Evolutionary conservation across 2,113 vertebrate species (phyloP).

Genomic region (Hippocampus mohnikei): DNA sequence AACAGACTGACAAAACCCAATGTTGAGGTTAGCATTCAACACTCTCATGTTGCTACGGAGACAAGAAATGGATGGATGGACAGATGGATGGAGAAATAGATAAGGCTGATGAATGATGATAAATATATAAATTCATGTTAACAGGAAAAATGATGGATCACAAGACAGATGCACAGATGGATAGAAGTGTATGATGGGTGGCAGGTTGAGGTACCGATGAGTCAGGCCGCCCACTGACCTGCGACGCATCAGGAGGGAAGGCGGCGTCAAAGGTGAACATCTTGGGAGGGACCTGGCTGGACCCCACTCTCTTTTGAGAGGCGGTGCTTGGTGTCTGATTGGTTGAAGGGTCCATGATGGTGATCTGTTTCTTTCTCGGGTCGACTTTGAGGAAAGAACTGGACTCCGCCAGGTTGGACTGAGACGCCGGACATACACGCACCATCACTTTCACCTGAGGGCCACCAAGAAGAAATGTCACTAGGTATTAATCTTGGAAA

Average conservation of each 20-base stretch:
- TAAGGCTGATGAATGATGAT: too few relatives aligned
- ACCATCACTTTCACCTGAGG: constrained; percentile 96
- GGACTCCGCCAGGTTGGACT: constrained; percentile 82
- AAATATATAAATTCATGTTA: too few relatives aligned
- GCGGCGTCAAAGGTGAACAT: constrained; percentile 97
- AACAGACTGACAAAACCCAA: neutral
- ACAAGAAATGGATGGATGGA: too few relatives aligned
- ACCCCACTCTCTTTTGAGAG: constrained; percentile 81
- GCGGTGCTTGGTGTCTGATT: constrained; percentile 76
- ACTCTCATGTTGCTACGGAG: neutral
- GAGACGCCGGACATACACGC: constrained; percentile 82
- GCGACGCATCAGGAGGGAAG: constrained; percentile 93
- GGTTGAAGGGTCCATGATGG: constrained; percentile 84
- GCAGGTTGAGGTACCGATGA: neutral
- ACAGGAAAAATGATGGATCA: too few relatives aligned
- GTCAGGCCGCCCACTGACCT: constrained; percentile 70
- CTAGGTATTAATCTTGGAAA: neutral
- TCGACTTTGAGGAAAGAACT: constrained; percentile 97
- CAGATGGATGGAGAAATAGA: too few relatives aligned
- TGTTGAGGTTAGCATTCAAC: neutral
- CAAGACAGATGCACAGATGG: constrained; percentile 6
- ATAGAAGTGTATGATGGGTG: neutral
- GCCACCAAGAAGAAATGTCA: constrained; percentile 12
- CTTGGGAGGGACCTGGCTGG: constrained; percentile 90
- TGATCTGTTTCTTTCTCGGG: constrained; percentile 93